Evolutionary conservation across 2,888 invertebrate species (phyloP).

Genomic region (Ochropleura plecta): DNA sequence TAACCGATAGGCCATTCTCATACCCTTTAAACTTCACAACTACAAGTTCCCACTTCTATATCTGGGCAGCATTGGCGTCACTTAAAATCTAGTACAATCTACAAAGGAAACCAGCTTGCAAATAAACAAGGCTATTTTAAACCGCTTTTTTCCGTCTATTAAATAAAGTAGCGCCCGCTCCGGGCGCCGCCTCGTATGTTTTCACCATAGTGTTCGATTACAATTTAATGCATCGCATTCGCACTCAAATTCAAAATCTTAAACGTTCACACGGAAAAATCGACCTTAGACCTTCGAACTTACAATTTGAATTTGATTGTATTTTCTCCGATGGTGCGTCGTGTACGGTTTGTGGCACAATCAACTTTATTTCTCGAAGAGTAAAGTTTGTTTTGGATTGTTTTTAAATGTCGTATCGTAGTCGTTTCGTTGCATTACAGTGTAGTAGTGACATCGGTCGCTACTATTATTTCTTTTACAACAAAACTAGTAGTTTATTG

Average conservation of each 20-base stretch:
- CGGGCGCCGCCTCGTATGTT: slow-evolving; percentile 66
- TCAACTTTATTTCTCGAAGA: slow-evolving; percentile 31
- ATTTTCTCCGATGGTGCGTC: slow-evolving; percentile 44
- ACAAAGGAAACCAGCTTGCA: slow-evolving; percentile 59
- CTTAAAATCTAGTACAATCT: slow-evolving; percentile 55
- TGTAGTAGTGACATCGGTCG: slow-evolving; percentile 80
- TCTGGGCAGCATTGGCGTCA: slow-evolving; percentile 41
- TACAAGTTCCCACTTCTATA: slow-evolving; percentile 46
- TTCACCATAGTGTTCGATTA: slow-evolving; percentile 86
- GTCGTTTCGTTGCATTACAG: slow-evolving; percentile 80
- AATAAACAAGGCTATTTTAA: slow-evolving; percentile 66
- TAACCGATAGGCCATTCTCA: slow-evolving; percentile 36
- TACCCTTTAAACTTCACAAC: slow-evolving; percentile 19
- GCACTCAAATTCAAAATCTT: slow-evolving; percentile 83
- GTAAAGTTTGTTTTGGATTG: slow-evolving; percentile 59
- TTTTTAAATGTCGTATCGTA: slow-evolving; percentile 64
- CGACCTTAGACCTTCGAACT: slow-evolving; percentile 56
- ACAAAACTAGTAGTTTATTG: slow-evolving; percentile 79
- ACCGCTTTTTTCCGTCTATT: slow-evolving; percentile 64
- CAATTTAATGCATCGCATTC: slow-evolving; percentile 89
- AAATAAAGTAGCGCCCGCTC: slow-evolving; percentile 65
- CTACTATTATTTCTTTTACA: slow-evolving; percentile 77
- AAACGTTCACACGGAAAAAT: slow-evolving; percentile 66
- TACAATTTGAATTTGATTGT: slow-evolving; percentile 57
- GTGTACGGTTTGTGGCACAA: slow-evolving; percentile 70